Percentiles rank a stretch among this genome's conserved stretches.
phyloP scores from a whole-genome alignment of 1,140 invertebrate genomes.

The Diorhabda sublineata region DNA sequence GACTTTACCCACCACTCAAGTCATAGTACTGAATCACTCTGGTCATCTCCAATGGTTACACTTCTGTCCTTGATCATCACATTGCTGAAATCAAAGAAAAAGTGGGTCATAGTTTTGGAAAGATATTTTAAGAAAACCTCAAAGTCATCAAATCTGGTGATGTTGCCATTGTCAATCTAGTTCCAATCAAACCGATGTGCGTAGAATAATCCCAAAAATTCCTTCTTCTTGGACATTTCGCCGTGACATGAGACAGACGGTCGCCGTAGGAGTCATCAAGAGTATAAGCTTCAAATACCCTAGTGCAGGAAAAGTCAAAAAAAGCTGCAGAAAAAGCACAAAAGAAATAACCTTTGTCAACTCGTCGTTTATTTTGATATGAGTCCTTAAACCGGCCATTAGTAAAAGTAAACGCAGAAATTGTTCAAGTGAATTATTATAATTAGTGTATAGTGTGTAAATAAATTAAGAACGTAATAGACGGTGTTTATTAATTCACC shows the following conservation, averaged over 20 bases:
- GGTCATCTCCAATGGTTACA: constrained; percentile 88
- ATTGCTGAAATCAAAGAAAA: constrained; percentile 91
- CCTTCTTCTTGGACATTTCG: constrained; percentile 94
- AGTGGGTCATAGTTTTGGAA: constrained; percentile 87
- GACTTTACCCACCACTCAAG: constrained; percentile 75
- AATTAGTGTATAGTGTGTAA: too few relatives aligned
- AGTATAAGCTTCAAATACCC: constrained; percentile 79
- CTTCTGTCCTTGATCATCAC: constrained; percentile 90
- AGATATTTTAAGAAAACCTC: constrained; percentile 70
- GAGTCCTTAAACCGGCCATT: too few relatives aligned
- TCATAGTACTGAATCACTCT: constrained; percentile 90
- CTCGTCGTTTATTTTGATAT: constrained; percentile 1
- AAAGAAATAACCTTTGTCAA: constrained; percentile 70
- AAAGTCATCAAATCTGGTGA: constrained; percentile 92
- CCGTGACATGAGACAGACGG: constrained; percentile 98
- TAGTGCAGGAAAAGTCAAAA: constrained; percentile 79
- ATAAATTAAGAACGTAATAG: too few relatives aligned
- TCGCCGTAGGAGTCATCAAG: constrained; percentile 97
- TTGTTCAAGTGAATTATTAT: too few relatives aligned
- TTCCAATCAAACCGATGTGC: constrained; percentile 93
- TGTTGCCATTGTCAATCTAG: constrained; percentile 87
- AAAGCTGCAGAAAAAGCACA: constrained; percentile 91
- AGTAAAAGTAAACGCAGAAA: too few relatives aligned
- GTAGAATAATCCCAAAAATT: constrained; percentile 96
- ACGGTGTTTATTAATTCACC: too few relatives aligned